These are phyloP conservation scores for Platalea minor DNA, from an alignment of 2,797 vertebrate species.

Conservation along the genomic window DNA sequence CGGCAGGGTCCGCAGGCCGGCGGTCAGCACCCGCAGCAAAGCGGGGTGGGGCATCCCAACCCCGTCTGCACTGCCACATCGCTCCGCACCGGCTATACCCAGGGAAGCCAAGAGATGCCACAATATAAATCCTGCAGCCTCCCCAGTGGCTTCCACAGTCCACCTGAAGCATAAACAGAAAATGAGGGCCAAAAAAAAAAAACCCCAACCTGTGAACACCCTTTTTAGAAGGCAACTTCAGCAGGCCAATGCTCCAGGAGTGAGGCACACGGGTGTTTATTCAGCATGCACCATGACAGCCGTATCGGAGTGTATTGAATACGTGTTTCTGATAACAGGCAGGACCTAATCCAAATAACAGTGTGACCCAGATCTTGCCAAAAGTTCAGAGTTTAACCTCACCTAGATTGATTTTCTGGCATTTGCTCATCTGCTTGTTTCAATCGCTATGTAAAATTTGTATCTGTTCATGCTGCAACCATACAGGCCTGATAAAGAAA, in stretches of 20 bases:
- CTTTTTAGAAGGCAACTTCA: neutral
- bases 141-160: neutral
- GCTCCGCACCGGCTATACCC: accelerated
- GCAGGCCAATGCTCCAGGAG: neutral
- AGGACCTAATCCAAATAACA: neutral
- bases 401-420: neutral
- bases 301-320: neutral
- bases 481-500: neutral
- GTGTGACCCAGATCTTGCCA: neutral
- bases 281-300: neutral
- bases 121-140: neutral
- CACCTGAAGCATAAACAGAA: neutral
- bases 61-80: accelerated
- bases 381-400: neutral
- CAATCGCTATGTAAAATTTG: neutral
- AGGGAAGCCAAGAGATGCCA: neutral
- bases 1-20: neutral
- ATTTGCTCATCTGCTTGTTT: neutral
- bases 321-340: neutral
- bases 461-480: neutral
- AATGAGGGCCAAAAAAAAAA: neutral
- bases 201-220: neutral
- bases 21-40: neutral
- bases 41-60: too few relatives aligned
- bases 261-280: neutral